A percentile compares a stretch with the other conserved stretches of the same genome.
phyloP scores from a whole-genome alignment of 1,140 invertebrate genomes.

The Dendrolimus kikuchii region DNA sequence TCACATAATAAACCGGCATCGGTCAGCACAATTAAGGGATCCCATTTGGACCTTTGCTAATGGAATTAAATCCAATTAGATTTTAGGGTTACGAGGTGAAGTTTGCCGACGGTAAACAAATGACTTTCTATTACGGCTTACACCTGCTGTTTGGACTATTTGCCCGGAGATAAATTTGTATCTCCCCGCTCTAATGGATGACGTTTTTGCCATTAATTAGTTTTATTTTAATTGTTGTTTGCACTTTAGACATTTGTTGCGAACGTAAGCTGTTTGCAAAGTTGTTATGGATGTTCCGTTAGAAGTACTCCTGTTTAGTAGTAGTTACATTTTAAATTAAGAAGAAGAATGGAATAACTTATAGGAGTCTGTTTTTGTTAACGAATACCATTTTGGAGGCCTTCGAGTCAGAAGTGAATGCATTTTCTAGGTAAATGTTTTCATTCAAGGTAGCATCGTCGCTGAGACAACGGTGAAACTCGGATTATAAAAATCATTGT shows the following conservation, averaged over 20 bases:
- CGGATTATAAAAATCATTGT: no score
- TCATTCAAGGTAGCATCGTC: no score
- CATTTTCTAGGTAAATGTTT: no score
- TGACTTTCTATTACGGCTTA: slow-evolving; percentile 47
- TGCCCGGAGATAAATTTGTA: slow-evolving; percentile 34
- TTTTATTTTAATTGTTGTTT: slow-evolving; percentile 10
- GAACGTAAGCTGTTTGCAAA: no score
- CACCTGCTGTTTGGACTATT: slow-evolving; percentile 51
- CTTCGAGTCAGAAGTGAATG: no score
- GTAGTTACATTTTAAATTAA: no score
- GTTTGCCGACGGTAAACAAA: slow-evolving; percentile 64
- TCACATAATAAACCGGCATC: slow-evolving; percentile 49
- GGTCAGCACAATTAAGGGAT: slow-evolving; percentile 65
- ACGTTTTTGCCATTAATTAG: slow-evolving; percentile 21
- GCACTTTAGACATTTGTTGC: neutral
- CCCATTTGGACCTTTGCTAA: slow-evolving; percentile 63
- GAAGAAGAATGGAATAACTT: no score
- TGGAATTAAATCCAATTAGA: slow-evolving; percentile 71
- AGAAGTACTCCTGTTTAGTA: no score
- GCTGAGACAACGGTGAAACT: no score
- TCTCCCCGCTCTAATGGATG: slow-evolving; percentile 20
- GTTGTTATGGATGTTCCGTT: no score
- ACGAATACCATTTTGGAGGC: no score
- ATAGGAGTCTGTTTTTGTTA: no score
- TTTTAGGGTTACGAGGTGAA: slow-evolving; percentile 67